Percentiles rank a stretch among this genome's conserved stretches.
These are phyloP conservation scores for Platysternon megacephalum DNA, from an alignment of 2,113 vertebrate species.

Conservation along the genomic window DNA sequence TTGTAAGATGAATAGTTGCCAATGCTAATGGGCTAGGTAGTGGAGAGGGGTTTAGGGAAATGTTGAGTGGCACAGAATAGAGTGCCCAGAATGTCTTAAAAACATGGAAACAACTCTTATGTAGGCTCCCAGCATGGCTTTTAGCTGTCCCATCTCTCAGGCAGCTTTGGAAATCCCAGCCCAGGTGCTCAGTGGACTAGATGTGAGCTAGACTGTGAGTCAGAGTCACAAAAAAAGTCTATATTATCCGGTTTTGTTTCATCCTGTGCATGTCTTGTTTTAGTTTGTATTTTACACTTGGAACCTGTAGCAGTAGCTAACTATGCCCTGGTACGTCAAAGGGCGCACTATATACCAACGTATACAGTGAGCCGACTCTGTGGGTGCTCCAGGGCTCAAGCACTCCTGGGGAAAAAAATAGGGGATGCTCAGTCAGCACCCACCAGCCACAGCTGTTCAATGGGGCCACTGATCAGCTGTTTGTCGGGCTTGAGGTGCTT, in stretches of 20 bases:
- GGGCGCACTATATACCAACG: neutral
- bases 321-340: neutral
- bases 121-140: neutral
- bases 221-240: neutral
- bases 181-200: neutral
- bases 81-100: neutral
- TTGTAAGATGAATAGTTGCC: slow-evolving; percentile 15
- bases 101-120: neutral
- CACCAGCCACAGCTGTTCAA: no score
- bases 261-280: no score
- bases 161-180: neutral
- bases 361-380: no score
- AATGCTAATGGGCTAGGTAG: slow-evolving; percentile 6
- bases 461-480: no score
- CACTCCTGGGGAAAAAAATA: no score
- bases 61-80: slow-evolving; percentile 2
- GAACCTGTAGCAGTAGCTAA: neutral
- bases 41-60: slow-evolving; percentile 32
- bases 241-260: neutral
- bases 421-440: no score
- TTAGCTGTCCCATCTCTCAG: neutral
- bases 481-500: no score
- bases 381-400: no score
- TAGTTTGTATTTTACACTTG: neutral
- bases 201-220: neutral